Conservation (phyloP, 2,888 invertebrate species). For the Andrena praecox region DNA sequence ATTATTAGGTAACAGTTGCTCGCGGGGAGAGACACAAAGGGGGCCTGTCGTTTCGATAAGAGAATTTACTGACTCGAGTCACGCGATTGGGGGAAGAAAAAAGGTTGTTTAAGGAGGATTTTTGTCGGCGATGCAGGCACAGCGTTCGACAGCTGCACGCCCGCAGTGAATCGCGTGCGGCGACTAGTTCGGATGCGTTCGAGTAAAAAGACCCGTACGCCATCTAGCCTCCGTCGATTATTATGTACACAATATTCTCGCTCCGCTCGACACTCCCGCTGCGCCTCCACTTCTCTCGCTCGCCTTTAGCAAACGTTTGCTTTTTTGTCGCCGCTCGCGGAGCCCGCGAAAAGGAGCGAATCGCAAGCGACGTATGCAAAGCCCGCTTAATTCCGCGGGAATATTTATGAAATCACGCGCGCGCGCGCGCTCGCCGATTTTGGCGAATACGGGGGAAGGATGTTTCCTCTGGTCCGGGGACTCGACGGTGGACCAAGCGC, state of each 20-base stretch:
- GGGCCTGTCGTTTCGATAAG: too few species aligned
- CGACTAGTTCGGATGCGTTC: slow-evolving; percentile 44
- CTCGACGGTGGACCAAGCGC: neutral
- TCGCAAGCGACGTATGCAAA: slow-evolving; percentile 42
- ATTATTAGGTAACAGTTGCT: too few species aligned
- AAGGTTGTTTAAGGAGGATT: neutral
- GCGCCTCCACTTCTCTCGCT: slow-evolving; percentile 48
- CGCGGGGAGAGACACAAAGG: too few species aligned
- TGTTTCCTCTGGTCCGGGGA: neutral
- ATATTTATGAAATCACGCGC: slow-evolving; percentile 46
- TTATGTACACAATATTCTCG: slow-evolving; percentile 7
- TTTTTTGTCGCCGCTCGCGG: slow-evolving; percentile 22
- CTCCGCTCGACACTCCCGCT: slow-evolving; percentile 11
- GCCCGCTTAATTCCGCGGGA: slow-evolving; percentile 26
- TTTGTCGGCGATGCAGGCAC: neutral
- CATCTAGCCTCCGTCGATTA: slow-evolving; percentile 33
- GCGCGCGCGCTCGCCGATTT: slow-evolving; percentile 15
- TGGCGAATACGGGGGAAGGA: neutral
- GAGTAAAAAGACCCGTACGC: slow-evolving; percentile 14
- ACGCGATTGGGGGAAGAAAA: too few species aligned
- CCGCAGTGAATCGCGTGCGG: slow-evolving; percentile 21
- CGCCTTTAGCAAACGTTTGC: slow-evolving; percentile 43
- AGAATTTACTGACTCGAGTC: too few species aligned
- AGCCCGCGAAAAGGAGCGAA: slow-evolving; percentile 55
- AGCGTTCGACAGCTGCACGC: neutral